Evolutionary conservation across 2,113 vertebrate genomes (phyloP).

Genomic region (Elgaria multicarinata): DNA sequence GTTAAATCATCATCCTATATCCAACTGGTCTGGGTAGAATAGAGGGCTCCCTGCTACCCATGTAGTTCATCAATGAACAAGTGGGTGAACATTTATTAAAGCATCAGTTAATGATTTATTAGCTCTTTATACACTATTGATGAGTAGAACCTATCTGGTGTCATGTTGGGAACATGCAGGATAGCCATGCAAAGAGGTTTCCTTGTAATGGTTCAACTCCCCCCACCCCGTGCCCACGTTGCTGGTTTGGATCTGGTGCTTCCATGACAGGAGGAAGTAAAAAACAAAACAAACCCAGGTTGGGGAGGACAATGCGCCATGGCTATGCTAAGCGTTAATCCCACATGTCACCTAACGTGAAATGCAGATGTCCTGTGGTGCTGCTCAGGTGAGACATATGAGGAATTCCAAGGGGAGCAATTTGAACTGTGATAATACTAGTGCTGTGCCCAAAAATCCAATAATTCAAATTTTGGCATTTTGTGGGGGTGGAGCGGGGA

Average conservation of each 20-base stretch:
- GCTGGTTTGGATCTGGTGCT: too few species aligned
- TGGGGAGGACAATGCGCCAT: not conserved
- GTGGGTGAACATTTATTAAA: not conserved
- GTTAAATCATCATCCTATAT: not conserved
- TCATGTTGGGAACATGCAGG: not conserved
- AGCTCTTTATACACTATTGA: not conserved
- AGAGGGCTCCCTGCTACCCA: not conserved
- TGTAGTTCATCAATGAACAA: too few species aligned
- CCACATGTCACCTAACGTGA: not conserved
- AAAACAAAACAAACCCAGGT: not conserved
- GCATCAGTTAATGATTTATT: not conserved
- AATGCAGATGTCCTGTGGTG: not conserved
- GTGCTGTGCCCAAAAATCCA: too few species aligned
- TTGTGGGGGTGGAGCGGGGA: too few species aligned
- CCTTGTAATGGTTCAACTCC: not conserved
- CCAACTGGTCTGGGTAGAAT: not conserved
- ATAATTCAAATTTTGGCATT: too few species aligned
- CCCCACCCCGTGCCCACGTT: not conserved
- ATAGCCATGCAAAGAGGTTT: not conserved
- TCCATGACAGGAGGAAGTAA: not conserved
- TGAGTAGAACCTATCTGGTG: not conserved
- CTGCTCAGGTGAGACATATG: not conserved
- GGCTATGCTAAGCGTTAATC: not conserved
- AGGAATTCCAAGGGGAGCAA: not conserved
- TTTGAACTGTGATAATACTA: not conserved